These are phyloP conservation scores for Chelonus formosanus DNA, from an alignment of 2,888 invertebrate species.

Conservation along the genomic window DNA sequence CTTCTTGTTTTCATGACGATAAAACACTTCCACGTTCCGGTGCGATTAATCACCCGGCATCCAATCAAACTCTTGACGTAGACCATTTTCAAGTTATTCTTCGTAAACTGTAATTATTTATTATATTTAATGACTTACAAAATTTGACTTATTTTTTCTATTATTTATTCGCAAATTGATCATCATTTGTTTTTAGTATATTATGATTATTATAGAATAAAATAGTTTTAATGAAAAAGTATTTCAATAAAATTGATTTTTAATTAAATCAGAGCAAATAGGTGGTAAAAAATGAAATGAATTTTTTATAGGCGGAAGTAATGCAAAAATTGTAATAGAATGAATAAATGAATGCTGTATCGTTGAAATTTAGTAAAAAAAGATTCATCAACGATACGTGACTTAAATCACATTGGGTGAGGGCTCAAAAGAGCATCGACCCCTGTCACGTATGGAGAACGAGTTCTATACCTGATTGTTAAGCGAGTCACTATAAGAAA, in stretches of 20 bases:
- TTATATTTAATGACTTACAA: neutral
- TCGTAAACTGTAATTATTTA: too few species aligned
- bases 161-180: too few species aligned
- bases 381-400: neutral
- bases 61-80: neutral
- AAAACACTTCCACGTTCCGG: conserved; percentile 13
- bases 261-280: too few species aligned
- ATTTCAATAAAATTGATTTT: too few species aligned
- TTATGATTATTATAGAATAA: too few species aligned
- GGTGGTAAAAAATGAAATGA: too few species aligned
- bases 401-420: conserved; percentile 8
- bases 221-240: too few species aligned
- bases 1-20: conserved; percentile 18
- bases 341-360: neutral
- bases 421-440: conserved; percentile 10
- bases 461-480: conserved; percentile 15
- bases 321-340: neutral
- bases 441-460: conserved; percentile 12
- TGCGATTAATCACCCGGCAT: conserved; percentile 7
- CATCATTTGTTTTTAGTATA: too few species aligned
- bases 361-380: neutral
- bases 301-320: neutral
- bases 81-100: too few species aligned
- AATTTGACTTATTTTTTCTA: neutral
- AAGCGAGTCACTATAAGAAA: conserved; percentile 13